Base-by-base conservation (phyloP, 1,140 invertebrate species). In the Bombus vancouverensis region DNA sequence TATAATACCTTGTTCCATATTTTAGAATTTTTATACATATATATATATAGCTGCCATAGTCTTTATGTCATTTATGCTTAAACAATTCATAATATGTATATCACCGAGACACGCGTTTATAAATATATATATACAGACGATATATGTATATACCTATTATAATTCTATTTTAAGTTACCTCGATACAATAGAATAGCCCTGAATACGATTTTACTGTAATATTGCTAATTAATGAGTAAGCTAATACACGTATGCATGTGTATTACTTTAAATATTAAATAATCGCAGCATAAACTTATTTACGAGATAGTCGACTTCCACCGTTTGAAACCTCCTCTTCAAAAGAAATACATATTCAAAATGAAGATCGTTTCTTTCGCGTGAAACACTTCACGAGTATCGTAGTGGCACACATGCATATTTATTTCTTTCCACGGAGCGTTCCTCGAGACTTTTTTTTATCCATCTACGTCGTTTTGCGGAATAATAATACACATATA, bases 1-100 rank as follows among this genome's bases (percentile, higher is more conserved):
- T 53, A 76, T 37, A 76, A 59, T 76, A 37, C 18, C 74, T 59
- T 18, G 18, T 76, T 34, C 53, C 53, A 53, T 74, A 74, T 74
- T 74, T 74, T 25, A 47, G 25, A 74, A 74, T 74, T 74, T 74
- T 53, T 74, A 74, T 53, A 53, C 28, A 32, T 34, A 25, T 1
- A 37, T 37, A 13, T 34, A 18, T 18, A 13, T 74, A 74, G 18
- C 15, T 32, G n/a, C n/a, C 10, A 18, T 44, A 25, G 15, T 25
- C n/a, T 74, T 74, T 74, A 53, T 34, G 44, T 47, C 10, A 53
- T 39, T 74, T 39, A 12, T 25, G n/a, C 42, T 53, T 10, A 47
- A 53, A 13, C n/a, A 47, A 47, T 32, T 74, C 15, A 12, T 32
- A 25, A 34, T 39, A 28, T 12, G 37, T 70, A 10, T 37, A 25